A percentile compares a stretch with the other conserved stretches of the same genome.
Conservation (phyloP, 2,113 vertebrate genomes). For the Podarcis muralis region DNA sequence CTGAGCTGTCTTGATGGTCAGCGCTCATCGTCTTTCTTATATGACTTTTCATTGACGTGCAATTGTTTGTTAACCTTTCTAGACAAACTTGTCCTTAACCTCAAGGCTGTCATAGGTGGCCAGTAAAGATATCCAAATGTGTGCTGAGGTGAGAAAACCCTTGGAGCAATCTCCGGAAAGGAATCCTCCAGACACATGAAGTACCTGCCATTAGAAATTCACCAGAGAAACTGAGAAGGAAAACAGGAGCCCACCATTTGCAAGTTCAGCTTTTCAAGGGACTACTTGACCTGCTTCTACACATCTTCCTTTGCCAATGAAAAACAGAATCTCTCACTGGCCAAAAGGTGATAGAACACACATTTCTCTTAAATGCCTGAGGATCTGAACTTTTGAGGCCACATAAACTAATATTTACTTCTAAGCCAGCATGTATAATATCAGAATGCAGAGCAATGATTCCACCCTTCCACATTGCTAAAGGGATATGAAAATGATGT, state of each 20-base stretch:
- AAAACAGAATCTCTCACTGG: conserved; percentile 18
- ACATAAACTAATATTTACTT: not conserved
- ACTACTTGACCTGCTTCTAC: not conserved
- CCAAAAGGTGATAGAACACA: conserved; percentile 34
- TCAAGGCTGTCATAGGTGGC: conserved; percentile 31
- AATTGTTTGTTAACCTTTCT: conserved; percentile 54
- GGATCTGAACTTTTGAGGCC: conserved; percentile 51
- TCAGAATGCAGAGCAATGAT: conserved; percentile 42
- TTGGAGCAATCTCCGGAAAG: conserved; percentile 35
- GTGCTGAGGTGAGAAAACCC: conserved; percentile 53
- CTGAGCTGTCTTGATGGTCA: not conserved
- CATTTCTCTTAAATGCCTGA: not conserved
- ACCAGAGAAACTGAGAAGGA: not conserved
- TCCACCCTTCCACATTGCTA: conserved; percentile 38
- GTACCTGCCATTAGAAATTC: conserved; percentile 24
- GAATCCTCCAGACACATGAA: conserved; percentile 17
- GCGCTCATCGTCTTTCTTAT: not conserved
- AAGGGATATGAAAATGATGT: conserved; percentile 46
- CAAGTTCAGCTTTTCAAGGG: conserved; percentile 29
- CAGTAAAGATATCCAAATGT: conserved; percentile 51
- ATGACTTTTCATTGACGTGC: conserved; percentile 30
- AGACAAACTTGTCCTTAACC: conserved; percentile 45
- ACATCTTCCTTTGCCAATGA: conserved; percentile 4
- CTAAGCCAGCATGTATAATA: not conserved
- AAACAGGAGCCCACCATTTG: conserved; percentile 41